phyloP scores from a whole-genome alignment of 2,797 vertebrate genomes.

The Esox lucius region DNA sequence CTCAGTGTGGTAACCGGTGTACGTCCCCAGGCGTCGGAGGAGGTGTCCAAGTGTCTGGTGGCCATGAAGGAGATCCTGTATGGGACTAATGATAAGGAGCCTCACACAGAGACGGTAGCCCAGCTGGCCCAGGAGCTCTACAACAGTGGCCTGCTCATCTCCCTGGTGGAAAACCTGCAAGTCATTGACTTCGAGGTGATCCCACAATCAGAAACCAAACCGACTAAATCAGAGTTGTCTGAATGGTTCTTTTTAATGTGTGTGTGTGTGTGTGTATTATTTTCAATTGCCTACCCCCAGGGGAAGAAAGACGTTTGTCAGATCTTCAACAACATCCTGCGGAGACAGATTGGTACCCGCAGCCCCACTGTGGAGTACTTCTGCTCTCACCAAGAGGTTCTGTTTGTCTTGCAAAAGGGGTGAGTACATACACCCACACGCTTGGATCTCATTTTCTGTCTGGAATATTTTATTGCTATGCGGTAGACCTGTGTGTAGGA shows the following conservation, averaged over 20 bases:
- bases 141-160: conserved; percentile 88
- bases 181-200: conserved; percentile 96
- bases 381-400: conserved; percentile 91
- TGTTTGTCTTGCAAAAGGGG: conserved; percentile 95
- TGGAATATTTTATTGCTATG: too few relatives aligned
- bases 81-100: conserved; percentile 92
- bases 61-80: conserved; percentile 98
- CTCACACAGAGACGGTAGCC: conserved; percentile 91
- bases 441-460: too few relatives aligned
- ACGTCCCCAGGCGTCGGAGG: conserved; percentile 86
- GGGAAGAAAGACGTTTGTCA: conserved; percentile 98
- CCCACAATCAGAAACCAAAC: background rate
- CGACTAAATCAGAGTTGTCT: background rate
- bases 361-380: conserved; percentile 95
- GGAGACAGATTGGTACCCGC: conserved; percentile 94
- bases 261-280: background rate
- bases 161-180: conserved; percentile 90
- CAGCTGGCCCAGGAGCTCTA: conserved; percentile 95
- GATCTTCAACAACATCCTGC: conserved; percentile 98
- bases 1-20: background rate
- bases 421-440: conserved; percentile 57
- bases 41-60: conserved; percentile 95
- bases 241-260: background rate
- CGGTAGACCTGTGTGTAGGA: too few relatives aligned
- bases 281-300: conserved; percentile 62